These are phyloP conservation scores for Lasius platythorax DNA, from an alignment of 2,888 invertebrate genomes.

Conservation along the genomic window DNA sequence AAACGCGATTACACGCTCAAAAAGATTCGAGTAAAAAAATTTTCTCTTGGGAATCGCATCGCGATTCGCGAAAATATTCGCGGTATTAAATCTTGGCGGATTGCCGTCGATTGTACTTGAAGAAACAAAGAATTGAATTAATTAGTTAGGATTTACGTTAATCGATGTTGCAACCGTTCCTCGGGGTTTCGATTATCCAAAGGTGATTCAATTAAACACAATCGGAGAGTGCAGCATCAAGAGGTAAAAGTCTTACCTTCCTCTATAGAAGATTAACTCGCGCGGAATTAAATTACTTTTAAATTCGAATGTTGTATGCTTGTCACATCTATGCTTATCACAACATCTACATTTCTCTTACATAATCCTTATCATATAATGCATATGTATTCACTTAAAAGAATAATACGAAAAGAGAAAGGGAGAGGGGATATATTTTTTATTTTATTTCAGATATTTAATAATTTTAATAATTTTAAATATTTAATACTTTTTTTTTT, in stretches of 20 bases:
- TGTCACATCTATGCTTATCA: slow-evolving; percentile 11
- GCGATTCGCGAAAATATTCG: not conserved
- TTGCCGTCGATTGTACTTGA: not conserved
- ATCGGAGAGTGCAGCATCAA: slow-evolving; percentile 8
- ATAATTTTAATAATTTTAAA: too few relatives aligned
- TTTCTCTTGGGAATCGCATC: not conserved
- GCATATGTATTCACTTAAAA: not conserved
- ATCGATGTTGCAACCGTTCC: slow-evolving; percentile 23
- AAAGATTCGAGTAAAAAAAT: not conserved
- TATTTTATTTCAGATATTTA: not conserved
- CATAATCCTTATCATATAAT: not conserved
- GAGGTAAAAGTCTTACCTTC: slow-evolving; percentile 28
- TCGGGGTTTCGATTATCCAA: slow-evolving; percentile 23
- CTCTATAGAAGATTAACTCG: slow-evolving; percentile 6
- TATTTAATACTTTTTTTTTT: too few relatives aligned
- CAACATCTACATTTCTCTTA: not conserved
- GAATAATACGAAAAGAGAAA: not conserved
- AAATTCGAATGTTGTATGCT: not conserved
- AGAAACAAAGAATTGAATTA: slow-evolving; percentile 37
- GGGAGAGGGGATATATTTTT: not conserved
- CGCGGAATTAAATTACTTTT: slow-evolving; percentile 21
- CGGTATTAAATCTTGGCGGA: not conserved
- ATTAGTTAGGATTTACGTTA: slow-evolving; percentile 37
- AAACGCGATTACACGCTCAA: not conserved
- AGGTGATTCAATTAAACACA: slow-evolving; percentile 37